These are phyloP conservation scores for human DNA, from an alignment of 2,113 vertebrate genomes.

Conservation along the genomic window DNA sequence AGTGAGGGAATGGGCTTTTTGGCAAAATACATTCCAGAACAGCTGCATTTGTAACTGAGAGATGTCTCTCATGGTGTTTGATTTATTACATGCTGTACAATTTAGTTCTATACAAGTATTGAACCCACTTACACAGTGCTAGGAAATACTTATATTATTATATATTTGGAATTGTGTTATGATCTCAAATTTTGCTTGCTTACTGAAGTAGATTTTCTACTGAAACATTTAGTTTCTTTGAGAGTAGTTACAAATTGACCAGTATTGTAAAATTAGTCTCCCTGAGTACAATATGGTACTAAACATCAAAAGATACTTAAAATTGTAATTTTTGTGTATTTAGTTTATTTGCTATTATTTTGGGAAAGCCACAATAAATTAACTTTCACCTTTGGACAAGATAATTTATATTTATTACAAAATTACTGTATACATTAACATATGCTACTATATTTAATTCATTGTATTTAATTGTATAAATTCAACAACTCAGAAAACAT, in stretches of 20 bases:
- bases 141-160: not conserved
- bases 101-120: not conserved
- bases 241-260: not conserved
- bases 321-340: not conserved
- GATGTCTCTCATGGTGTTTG: not conserved
- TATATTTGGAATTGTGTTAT: not conserved
- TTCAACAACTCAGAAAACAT: not conserved
- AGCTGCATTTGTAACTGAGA: not conserved
- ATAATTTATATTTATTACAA: not conserved
- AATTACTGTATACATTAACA: not conserved
- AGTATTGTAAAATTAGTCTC: not conserved
- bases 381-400: not conserved
- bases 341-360: not conserved
- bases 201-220: not conserved
- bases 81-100: not conserved
- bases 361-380: not conserved
- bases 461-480: not conserved
- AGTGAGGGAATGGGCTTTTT: not conserved
- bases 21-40: conserved; percentile 4
- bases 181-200: not conserved
- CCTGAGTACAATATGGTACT: not conserved
- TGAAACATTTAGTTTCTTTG: not conserved
- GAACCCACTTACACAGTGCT: not conserved
- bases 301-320: not conserved
- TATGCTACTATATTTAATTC: not conserved